Evolutionary conservation across 1,140 invertebrate species (phyloP).

Genomic region (Brachionus angularis): DNA sequence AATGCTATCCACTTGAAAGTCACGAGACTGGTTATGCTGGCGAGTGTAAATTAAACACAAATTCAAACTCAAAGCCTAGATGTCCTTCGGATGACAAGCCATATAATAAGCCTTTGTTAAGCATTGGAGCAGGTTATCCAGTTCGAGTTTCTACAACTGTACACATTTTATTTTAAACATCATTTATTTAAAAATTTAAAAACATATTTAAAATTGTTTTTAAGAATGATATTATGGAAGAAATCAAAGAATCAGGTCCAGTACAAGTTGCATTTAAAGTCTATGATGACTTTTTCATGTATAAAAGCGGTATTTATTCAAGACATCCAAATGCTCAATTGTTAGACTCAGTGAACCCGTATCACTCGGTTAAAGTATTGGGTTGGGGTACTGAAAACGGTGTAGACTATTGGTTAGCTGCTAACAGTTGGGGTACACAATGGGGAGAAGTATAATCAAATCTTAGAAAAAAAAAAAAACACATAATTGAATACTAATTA

Average conservation of each 20-base stretch:
- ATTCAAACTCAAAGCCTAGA: neutral
- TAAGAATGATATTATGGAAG: slow-evolving; percentile 32
- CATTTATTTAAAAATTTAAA: too few relatives aligned
- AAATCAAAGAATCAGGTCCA: slow-evolving; percentile 18
- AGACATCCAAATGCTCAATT: slow-evolving; percentile 3
- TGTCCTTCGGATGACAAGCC: slow-evolving; percentile 22
- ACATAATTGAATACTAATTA: neutral
- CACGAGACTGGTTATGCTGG: slow-evolving; percentile 50
- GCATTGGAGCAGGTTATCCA: slow-evolving; percentile 10
- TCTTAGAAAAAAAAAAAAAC: too few relatives aligned
- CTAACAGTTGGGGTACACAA: slow-evolving; percentile 26
- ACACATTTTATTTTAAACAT: neutral
- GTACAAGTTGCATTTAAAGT: slow-evolving; percentile 40
- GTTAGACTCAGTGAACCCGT: neutral
- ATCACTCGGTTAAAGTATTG: slow-evolving; percentile 45
- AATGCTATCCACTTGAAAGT: slow-evolving; percentile 74
- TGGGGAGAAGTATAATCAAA: slow-evolving; percentile 37
- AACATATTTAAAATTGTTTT: neutral
- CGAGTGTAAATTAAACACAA: slow-evolving; percentile 45
- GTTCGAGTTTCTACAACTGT: neutral
- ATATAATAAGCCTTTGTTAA: slow-evolving; percentile 31
- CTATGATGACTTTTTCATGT: slow-evolving; percentile 37
- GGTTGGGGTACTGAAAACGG: slow-evolving; percentile 59
- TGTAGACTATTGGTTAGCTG: slow-evolving; percentile 39
- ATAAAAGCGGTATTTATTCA: slow-evolving; percentile 40